phyloP scores from a whole-genome alignment of 2,797 vertebrate species.

The Lates japonicus region DNA sequence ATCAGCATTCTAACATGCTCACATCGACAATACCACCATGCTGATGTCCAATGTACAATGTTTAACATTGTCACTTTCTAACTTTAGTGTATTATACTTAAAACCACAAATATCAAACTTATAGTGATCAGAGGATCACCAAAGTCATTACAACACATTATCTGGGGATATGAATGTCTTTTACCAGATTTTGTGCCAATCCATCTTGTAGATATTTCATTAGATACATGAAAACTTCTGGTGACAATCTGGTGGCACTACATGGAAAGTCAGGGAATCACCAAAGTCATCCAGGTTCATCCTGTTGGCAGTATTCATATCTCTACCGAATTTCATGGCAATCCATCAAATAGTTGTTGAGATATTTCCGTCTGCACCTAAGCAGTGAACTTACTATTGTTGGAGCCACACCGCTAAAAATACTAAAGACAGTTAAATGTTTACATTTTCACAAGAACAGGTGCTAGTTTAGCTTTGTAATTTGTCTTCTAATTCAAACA shows the following conservation, averaged over 20 bases:
- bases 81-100: not conserved
- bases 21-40: not conserved
- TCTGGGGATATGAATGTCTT: too few species aligned
- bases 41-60: not conserved
- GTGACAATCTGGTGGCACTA: not conserved
- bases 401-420: not conserved
- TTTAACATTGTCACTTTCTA: not conserved
- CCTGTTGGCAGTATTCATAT: not conserved
- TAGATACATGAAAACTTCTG: not conserved
- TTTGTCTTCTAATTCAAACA: conserved; percentile 10
- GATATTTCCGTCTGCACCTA: too few species aligned
- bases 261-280: not conserved
- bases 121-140: not conserved
- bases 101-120: not conserved
- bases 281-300: not conserved
- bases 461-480: not conserved
- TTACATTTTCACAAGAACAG: not conserved
- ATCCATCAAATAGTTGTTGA: too few species aligned
- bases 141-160: not conserved
- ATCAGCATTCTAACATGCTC: not conserved
- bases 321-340: not conserved
- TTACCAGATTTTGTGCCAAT: too few species aligned
- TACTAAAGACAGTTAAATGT: conserved; percentile 6
- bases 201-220: not conserved
- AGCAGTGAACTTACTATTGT: not conserved